Percentiles rank a stretch among this genome's conserved stretches.
phyloP scores from a whole-genome alignment of 2,797 vertebrate species.

The Gymnopithys bicolor region DNA sequence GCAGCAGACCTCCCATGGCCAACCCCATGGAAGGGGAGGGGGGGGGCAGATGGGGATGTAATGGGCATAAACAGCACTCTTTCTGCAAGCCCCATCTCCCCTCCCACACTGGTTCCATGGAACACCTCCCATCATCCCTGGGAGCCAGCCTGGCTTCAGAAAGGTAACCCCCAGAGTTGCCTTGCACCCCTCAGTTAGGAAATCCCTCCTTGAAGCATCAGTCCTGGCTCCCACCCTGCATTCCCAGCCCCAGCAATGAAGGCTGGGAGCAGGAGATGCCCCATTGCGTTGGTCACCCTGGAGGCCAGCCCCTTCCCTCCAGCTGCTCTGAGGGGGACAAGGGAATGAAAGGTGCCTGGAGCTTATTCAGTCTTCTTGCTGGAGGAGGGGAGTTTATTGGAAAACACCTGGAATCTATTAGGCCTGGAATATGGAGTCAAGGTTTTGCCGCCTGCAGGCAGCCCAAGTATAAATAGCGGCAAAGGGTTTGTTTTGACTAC shows the following conservation, averaged over 20 bases:
- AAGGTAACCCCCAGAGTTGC: not conserved
- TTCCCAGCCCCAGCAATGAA: not conserved
- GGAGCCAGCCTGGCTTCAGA: not conserved
- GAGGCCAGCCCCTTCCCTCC: not conserved
- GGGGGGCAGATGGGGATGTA: not conserved
- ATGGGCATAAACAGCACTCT: accelerated
- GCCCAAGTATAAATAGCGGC: constrained; percentile 76
- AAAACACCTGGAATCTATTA: constrained; percentile 80
- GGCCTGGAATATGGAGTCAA: constrained; percentile 68
- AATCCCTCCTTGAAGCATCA: not conserved
- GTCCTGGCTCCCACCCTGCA: not conserved
- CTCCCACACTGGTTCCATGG: accelerated
- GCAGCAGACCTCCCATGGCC: not conserved
- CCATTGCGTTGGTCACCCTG: accelerated
- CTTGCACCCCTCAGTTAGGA: accelerated
- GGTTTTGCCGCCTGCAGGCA: constrained; percentile 76
- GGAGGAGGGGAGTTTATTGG: constrained; percentile 67
- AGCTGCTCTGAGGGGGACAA: accelerated
- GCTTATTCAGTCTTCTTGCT: constrained; percentile 12
- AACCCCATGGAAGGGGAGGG: not conserved
- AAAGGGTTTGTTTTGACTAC: constrained; percentile 80
- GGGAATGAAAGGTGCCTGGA: constrained; percentile 20
- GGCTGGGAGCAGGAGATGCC: not conserved
- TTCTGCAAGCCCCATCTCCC: not conserved
- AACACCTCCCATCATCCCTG: not conserved